Evolutionary conservation across 2,888 invertebrate species (phyloP).

Genomic region (Lasioglossum calceatum): DNA sequence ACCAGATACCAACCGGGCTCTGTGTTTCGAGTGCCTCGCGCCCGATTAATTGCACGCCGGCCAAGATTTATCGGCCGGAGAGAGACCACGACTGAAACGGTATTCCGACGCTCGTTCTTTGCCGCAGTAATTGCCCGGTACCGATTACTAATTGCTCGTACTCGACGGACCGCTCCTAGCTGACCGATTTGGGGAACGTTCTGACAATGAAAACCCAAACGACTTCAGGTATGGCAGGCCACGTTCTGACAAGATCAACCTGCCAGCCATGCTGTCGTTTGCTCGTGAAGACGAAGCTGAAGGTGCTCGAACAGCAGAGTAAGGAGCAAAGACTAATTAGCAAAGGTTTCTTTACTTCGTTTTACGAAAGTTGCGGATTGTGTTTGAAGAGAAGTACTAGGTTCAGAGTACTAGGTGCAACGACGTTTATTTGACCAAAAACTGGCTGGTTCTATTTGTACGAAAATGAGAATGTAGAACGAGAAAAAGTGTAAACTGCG

Average conservation of each 20-base stretch:
- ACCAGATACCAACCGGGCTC: constrained; percentile 75
- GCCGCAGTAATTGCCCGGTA: constrained; percentile 73
- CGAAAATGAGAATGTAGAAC: neutral
- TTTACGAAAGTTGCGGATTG: neutral
- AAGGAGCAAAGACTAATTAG: neutral
- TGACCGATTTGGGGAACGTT: constrained; percentile 62
- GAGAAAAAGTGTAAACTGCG: neutral
- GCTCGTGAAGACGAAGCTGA: neutral
- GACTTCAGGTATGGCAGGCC: neutral
- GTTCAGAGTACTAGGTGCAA: neutral
- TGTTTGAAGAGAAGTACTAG: neutral
- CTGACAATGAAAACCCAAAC: constrained; percentile 52
- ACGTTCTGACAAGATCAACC: neutral
- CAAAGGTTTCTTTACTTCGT: neutral
- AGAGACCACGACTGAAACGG: constrained; percentile 71
- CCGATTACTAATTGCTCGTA: constrained; percentile 76
- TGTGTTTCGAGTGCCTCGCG: constrained; percentile 75
- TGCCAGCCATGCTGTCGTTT: neutral
- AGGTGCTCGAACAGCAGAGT: neutral
- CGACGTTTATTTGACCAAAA: neutral
- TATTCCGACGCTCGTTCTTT: constrained; percentile 73
- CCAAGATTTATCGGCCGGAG: constrained; percentile 79
- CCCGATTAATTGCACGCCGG: constrained; percentile 80
- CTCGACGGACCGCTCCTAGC: constrained; percentile 30
- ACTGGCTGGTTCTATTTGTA: neutral